phyloP scores from a whole-genome alignment of 2,797 vertebrate genomes.

The Coregonus sp. region DNA sequence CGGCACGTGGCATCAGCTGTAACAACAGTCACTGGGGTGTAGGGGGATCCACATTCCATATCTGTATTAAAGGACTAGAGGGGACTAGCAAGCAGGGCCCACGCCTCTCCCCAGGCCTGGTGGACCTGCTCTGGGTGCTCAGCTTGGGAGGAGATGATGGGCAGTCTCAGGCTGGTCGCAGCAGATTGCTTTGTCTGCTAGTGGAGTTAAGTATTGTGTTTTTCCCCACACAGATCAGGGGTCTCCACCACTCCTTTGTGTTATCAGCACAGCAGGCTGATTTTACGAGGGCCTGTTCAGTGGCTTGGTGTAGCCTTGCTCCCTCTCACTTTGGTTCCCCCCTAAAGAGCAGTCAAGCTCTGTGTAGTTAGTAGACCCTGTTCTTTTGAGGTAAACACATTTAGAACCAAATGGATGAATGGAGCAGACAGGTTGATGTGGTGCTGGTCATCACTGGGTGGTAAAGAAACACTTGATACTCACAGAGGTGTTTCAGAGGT shows the following conservation, averaged over 20 bases:
- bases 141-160: not conserved
- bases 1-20: conserved; percentile 62
- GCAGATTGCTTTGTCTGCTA: conserved; percentile 7
- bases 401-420: conserved; percentile 45
- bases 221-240: not conserved
- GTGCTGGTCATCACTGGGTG: conserved; percentile 7
- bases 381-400: conserved; percentile 28
- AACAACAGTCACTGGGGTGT: conserved; percentile 52
- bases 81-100: not conserved
- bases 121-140: not conserved
- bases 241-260: conserved; percentile 29
- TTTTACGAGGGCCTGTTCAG: conserved; percentile 15
- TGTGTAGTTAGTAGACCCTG: not conserved
- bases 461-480: not conserved
- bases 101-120: not conserved
- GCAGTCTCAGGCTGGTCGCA: not conserved
- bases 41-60: conserved; percentile 11
- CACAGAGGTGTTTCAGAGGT: conserved; percentile 4
- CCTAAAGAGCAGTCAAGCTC: too few relatives aligned
- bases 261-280: conserved; percentile 49
- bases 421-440: conserved; percentile 36
- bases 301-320: conserved; percentile 12
- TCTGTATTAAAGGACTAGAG: not conserved
- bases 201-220: not conserved
- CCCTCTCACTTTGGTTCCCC: not conserved